Conservation (phyloP, 2,888 invertebrate species). For the Ctena decussata region DNA sequence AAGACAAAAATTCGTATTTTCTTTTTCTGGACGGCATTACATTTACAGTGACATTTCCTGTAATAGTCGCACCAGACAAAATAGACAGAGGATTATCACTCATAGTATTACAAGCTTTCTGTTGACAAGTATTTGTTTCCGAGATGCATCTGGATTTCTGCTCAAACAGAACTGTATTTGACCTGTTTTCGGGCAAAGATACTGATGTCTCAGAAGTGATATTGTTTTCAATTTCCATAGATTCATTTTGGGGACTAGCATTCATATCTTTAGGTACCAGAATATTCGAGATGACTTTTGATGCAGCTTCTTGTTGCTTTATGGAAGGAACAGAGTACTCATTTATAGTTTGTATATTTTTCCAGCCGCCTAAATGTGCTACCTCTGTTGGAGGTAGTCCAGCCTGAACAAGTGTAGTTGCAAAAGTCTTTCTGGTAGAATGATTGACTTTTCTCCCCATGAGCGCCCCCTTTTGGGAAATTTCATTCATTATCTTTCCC, state of each 20-base stretch:
- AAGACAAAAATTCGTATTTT: not conserved
- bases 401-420: slow-evolving; percentile 19
- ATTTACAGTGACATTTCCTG: not conserved
- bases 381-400: slow-evolving; percentile 25
- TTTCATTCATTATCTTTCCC: not conserved
- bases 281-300: not conserved
- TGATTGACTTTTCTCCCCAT: slow-evolving; percentile 12
- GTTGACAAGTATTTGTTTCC: not conserved
- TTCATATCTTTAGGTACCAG: not conserved
- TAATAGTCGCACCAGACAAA: not conserved
- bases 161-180: not conserved
- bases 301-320: not conserved
- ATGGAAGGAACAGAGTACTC: slow-evolving; percentile 14
- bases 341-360: slow-evolving; percentile 25
- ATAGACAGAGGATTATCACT: not conserved
- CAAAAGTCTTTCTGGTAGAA: slow-evolving; percentile 14
- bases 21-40: not conserved
- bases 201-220: not conserved
- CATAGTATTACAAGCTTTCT: not conserved
- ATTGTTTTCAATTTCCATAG: too few relatives aligned
- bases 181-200: not conserved
- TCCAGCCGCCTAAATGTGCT: slow-evolving; percentile 23
- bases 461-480: not conserved
- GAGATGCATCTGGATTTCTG: not conserved
- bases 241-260: not conserved